Evolutionary conservation across 2,888 invertebrate species (phyloP).

Genomic region (Invenusta paracnida): DNA sequence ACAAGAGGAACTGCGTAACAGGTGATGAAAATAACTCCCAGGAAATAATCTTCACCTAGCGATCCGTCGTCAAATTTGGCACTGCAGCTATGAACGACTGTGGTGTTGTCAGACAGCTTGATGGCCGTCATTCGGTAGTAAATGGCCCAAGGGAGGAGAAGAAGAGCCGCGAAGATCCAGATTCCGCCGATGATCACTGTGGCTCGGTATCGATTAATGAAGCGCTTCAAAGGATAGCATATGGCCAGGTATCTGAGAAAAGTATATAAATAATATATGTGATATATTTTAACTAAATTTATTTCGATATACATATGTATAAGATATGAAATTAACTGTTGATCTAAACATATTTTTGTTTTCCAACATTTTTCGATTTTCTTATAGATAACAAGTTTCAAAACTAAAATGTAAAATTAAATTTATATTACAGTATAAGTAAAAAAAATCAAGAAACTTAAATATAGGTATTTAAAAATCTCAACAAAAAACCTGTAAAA

Average conservation of each 20-base stretch:
- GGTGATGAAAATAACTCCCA: neutral
- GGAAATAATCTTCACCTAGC: neutral
- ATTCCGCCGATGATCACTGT: neutral
- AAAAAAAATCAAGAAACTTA: no score
- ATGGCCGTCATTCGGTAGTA: neutral
- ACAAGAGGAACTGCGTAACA: neutral
- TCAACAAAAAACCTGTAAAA: no score
- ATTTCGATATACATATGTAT: no score
- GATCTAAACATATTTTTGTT: no score
- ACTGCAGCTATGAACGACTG: neutral
- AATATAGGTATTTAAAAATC: no score
- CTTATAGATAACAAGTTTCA: no score
- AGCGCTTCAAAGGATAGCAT: neutral
- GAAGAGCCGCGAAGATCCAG: neutral
- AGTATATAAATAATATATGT: no score
- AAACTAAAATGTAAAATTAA: no score
- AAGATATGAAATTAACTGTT: no score
- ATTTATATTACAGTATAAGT: no score
- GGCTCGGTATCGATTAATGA: neutral
- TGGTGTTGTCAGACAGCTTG: neutral
- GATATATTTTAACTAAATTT: no score
- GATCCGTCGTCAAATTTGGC: neutral
- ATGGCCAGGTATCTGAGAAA: neutral
- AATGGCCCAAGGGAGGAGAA: neutral
- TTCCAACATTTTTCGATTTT: no score